These are phyloP conservation scores for Hemiprocne comata DNA, from an alignment of 2,113 vertebrate species.

Conservation along the genomic window DNA sequence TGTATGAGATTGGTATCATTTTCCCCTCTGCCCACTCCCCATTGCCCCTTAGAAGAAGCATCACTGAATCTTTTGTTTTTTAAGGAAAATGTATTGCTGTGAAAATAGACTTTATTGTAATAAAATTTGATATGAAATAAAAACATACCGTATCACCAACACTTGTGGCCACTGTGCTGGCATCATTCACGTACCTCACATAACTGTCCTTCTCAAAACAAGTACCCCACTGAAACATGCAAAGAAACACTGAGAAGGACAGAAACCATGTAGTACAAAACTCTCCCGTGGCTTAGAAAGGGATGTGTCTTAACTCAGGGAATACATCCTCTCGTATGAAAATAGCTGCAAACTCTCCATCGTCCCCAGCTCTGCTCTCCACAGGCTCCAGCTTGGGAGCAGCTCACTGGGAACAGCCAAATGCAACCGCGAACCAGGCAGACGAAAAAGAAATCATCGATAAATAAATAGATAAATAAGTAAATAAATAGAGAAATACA, in stretches of 20 bases:
- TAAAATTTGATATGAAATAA: conserved; percentile 81
- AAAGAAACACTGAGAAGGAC: neutral
- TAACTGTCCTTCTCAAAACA: conserved; percentile 13
- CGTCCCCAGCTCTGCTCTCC: neutral
- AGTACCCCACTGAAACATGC: conserved; percentile 70
- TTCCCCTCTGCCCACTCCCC: neutral
- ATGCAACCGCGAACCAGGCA: neutral
- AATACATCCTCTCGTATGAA: neutral
- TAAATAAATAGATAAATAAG: neutral
- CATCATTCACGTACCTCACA: neutral
- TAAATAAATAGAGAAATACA: neutral
- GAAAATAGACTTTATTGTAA: conserved; percentile 85
- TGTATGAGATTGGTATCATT: rapidly evolving
- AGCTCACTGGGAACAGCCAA: neutral
- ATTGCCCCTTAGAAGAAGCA: neutral
- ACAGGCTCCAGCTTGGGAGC: neutral
- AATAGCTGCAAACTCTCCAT: conserved; percentile 48
- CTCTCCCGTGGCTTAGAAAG: neutral
- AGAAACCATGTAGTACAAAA: conserved; percentile 2
- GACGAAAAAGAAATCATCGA: neutral
- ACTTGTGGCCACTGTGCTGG: neutral
- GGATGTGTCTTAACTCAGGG: neutral
- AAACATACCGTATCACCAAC: conserved; percentile 59
- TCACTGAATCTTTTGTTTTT: neutral
- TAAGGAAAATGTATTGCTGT: conserved; percentile 66